Evolutionary conservation across 2,888 invertebrate genomes (phyloP).

Genomic region (Amblyjoppa proteus): DNA sequence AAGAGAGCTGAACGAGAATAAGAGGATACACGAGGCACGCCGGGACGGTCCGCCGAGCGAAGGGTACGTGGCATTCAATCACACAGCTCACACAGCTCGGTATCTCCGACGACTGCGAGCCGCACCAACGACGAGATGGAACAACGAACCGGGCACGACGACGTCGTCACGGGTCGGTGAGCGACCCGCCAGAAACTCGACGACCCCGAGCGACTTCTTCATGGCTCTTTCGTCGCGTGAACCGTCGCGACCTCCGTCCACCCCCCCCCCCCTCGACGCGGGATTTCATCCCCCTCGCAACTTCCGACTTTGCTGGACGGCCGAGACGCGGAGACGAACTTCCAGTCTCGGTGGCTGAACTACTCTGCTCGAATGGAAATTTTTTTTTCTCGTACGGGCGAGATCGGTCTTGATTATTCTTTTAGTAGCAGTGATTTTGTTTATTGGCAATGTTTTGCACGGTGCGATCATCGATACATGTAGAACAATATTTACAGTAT

Average conservation of each 20-base stretch:
- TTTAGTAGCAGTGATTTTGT: not conserved
- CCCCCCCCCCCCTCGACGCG: not conserved
- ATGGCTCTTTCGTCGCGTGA: slow-evolving; percentile 59
- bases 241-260: slow-evolving; percentile 62
- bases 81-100: slow-evolving; percentile 46
- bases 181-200: slow-evolving; percentile 52
- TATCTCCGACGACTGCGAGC: slow-evolving; percentile 1
- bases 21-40: not conserved
- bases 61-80: slow-evolving; percentile 55
- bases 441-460: too few species aligned
- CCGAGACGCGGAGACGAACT: not conserved
- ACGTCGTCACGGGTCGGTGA: slow-evolving; percentile 68
- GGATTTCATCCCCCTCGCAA: slow-evolving; percentile 4
- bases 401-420: not conserved
- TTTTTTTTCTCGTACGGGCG: not conserved
- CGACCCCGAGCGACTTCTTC: slow-evolving; percentile 61
- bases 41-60: not conserved
- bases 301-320: slow-evolving; percentile 49
- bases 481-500: too few species aligned
- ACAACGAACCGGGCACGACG: slow-evolving; percentile 34
- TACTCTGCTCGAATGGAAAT: not conserved
- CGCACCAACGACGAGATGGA: not conserved
- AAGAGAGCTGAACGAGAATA: slow-evolving; percentile 2
- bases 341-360: not conserved
- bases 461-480: too few species aligned